These are phyloP conservation scores for Thermophis baileyi DNA, from an alignment of 2,113 vertebrate species.

Conservation along the genomic window DNA sequence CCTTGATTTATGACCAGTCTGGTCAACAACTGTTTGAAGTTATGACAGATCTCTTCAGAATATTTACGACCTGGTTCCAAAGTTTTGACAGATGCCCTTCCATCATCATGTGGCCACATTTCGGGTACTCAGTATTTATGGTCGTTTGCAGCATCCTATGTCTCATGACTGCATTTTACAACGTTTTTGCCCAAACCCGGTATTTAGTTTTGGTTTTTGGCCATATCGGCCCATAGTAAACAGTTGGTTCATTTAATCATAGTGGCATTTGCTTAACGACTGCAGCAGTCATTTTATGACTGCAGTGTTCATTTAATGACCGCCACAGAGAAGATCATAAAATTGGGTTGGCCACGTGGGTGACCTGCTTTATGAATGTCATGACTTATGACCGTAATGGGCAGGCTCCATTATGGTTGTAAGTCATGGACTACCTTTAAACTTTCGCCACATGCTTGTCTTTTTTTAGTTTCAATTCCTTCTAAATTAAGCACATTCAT, in stretches of 20 bases:
- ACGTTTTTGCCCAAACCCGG: too few relatives aligned
- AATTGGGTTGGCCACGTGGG: background rate
- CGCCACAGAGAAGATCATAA: background rate
- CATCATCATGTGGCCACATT: too few relatives aligned
- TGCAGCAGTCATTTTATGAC: background rate
- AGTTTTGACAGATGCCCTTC: too few relatives aligned
- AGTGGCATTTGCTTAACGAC: background rate
- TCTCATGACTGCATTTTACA: too few relatives aligned
- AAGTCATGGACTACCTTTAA: background rate
- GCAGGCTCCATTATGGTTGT: background rate
- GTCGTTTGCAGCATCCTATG: too few relatives aligned
- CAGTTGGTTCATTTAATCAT: background rate
- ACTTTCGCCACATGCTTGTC: background rate
- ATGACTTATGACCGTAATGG: background rate
- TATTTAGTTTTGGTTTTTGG: background rate
- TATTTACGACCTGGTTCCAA: background rate
- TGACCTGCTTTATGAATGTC: background rate
- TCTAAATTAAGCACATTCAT: background rate
- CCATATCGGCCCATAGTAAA: background rate
- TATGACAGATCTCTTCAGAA: background rate
- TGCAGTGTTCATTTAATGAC: background rate
- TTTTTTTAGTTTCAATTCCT: background rate
- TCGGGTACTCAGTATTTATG: too few relatives aligned
- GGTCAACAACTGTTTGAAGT: background rate
- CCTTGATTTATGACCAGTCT: background rate